These are phyloP conservation scores for Drosophila koepferae DNA, from an alignment of 2,888 invertebrate genomes.

Conservation along the genomic window DNA sequence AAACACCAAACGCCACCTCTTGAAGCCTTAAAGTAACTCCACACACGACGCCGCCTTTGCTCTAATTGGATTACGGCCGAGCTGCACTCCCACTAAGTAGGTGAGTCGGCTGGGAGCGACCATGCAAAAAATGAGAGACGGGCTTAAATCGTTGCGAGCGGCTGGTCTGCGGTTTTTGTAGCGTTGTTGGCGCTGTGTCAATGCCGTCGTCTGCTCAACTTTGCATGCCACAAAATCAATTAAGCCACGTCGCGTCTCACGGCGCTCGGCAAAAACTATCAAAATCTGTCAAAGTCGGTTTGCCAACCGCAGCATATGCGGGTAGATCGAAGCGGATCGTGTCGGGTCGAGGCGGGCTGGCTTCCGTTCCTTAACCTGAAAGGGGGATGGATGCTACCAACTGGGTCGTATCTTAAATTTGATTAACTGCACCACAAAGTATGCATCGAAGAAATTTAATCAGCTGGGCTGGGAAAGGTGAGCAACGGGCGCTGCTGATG, in stretches of 20 bases:
- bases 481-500: neutral
- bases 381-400: conserved; percentile 17
- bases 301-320: conserved; percentile 34
- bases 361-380: neutral
- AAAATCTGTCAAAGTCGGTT: conserved; percentile 65
- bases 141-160: conserved; percentile 57
- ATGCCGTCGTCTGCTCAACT: conserved; percentile 49
- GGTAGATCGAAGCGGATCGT: neutral
- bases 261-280: conserved; percentile 37
- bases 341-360: neutral
- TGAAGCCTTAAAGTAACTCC: conserved; percentile 49
- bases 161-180: conserved; percentile 61
- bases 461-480: neutral
- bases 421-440: conserved; percentile 51
- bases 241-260: conserved; percentile 51
- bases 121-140: conserved; percentile 44
- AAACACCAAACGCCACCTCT: conserved; percentile 5
- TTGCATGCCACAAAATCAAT: conserved; percentile 77
- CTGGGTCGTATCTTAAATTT: conserved; percentile 62
- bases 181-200: conserved; percentile 18
- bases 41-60: conserved; percentile 25
- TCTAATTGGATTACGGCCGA: conserved; percentile 72
- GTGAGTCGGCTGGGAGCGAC: conserved; percentile 22
- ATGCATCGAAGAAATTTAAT: conserved; percentile 14
- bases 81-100: conserved; percentile 59